Evolutionary conservation across 2,797 vertebrate species (phyloP).

Genomic region (Ceryle rudis): DNA sequence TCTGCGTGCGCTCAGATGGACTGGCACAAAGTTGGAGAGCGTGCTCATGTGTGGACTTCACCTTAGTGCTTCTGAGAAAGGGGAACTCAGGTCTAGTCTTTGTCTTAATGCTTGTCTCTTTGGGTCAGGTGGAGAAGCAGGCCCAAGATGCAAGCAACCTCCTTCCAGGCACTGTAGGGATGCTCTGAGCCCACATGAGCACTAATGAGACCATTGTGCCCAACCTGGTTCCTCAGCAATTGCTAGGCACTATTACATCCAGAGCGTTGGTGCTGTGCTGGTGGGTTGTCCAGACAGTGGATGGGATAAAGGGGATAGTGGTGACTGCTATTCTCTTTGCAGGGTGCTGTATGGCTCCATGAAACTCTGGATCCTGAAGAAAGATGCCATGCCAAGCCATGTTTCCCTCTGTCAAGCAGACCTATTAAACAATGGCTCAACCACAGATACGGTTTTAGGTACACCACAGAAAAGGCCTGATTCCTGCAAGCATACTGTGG

Average conservation of each 20-base stretch:
- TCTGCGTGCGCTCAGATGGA: not conserved
- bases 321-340: fast-evolving
- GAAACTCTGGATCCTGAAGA: not conserved
- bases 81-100: not conserved
- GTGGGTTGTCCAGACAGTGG: not conserved
- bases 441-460: not conserved
- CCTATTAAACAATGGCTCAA: not conserved
- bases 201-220: not conserved
- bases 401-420: not conserved
- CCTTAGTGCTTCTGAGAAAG: not conserved
- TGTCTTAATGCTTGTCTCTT: not conserved
- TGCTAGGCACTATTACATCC: not conserved
- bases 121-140: not conserved
- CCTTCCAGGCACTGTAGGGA: not conserved
- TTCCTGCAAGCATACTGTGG: not conserved
- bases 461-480: not conserved
- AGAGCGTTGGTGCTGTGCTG: not conserved
- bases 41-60: not conserved
- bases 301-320: not conserved
- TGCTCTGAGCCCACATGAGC: not conserved
- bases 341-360: not conserved
- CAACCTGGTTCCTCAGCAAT: not conserved
- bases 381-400: not conserved
- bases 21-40: not conserved
- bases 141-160: not conserved